These are phyloP conservation scores for Drosophila lacteicornis DNA, from an alignment of 1,140 invertebrate genomes.

Conservation along the genomic window DNA sequence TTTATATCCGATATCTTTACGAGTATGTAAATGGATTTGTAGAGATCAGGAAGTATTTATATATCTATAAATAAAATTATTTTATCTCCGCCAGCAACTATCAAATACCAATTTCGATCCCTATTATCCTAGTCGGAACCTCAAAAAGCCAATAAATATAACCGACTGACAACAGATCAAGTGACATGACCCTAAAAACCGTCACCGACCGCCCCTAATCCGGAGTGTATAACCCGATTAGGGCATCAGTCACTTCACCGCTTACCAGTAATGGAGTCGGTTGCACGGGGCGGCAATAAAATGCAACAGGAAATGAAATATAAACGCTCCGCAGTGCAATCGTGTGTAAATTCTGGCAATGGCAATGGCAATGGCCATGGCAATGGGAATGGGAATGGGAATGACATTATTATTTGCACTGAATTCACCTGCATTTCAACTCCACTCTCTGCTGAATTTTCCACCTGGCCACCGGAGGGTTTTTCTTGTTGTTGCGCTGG, in stretches of 20 bases:
- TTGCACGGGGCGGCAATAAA: conserved; percentile 36
- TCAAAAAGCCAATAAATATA: background rate
- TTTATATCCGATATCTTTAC: too few relatives aligned
- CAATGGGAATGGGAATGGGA: conserved; percentile 12
- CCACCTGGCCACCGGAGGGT: too few relatives aligned
- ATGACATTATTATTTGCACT: conserved; percentile 46
- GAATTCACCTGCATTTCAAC: conserved; percentile 29
- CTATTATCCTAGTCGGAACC: background rate
- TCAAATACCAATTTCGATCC: too few relatives aligned
- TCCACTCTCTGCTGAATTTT: conserved; percentile 7
- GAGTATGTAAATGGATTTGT: too few relatives aligned
- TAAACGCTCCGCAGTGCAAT: conserved; percentile 48
- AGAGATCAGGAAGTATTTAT: too few relatives aligned
- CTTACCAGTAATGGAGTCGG: conserved; percentile 14
- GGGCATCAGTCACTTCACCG: conserved; percentile 3
- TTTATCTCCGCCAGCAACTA: too few relatives aligned
- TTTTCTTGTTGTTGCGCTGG: conserved; percentile 1
- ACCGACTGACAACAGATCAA: background rate
- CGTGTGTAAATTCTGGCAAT: conserved; percentile 54
- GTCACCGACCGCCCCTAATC: background rate
- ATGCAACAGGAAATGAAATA: conserved; percentile 65
- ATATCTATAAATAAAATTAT: too few relatives aligned
- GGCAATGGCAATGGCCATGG: conserved; percentile 10
- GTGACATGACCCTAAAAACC: background rate
- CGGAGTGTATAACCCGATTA: conserved; percentile 18